phyloP scores from a whole-genome alignment of 2,113 vertebrate genomes.

The Tapirus terrestris region DNA sequence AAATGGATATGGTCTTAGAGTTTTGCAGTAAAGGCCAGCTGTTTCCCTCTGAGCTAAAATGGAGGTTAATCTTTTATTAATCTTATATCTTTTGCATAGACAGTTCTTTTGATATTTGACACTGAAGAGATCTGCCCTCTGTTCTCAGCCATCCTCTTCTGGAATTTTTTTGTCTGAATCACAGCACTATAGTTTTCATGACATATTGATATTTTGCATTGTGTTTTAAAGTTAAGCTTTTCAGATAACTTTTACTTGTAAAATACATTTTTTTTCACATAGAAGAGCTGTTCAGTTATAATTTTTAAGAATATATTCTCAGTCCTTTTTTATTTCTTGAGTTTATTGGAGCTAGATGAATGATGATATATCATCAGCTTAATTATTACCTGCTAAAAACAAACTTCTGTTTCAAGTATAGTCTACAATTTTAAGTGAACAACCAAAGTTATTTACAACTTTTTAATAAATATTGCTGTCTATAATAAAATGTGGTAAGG shows the following conservation, averaged over 20 bases:
- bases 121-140: not conserved
- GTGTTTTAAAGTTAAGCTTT: slow-evolving; percentile 39
- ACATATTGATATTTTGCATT: not conserved
- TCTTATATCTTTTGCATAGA: not conserved
- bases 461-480: slow-evolving; percentile 7
- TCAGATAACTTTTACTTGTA: not conserved
- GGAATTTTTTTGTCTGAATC: slow-evolving; percentile 28
- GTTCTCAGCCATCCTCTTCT: not conserved
- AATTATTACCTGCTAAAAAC: slow-evolving; percentile 44
- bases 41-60: slow-evolving; percentile 8
- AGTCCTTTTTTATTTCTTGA: slow-evolving; percentile 25
- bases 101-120: slow-evolving; percentile 35
- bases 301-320: not conserved
- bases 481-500: slow-evolving; percentile 41
- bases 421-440: not conserved
- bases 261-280: not conserved
- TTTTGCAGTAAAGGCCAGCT: not conserved
- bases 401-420: not conserved
- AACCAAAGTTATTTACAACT: not conserved
- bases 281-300: not conserved
- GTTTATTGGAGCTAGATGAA: not conserved
- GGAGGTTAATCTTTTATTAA: slow-evolving; percentile 40
- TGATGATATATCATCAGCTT: not conserved
- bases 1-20: not conserved
- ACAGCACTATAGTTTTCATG: slow-evolving; percentile 19